Base-by-base conservation (phyloP, 2,113 vertebrate species). In the Zonotrichia leucophrys region DNA sequence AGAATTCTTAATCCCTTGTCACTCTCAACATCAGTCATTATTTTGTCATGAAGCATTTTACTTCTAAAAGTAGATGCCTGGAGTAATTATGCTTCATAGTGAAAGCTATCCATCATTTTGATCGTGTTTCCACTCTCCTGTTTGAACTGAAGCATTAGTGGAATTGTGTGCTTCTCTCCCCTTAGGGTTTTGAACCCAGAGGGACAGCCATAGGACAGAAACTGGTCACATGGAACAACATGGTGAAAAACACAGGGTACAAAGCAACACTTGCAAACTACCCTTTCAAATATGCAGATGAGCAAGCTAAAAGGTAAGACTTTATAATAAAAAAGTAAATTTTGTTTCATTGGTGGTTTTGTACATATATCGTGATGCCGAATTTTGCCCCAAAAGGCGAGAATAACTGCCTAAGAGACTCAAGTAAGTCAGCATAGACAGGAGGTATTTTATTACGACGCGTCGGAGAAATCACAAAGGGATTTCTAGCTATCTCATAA, bases 211-310 rank as follows among this genome's bases (percentile, higher is more conserved):
- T 99, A 96, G 99, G 99, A 75, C 99, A 99, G 97, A 98, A 99
- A n/a, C 92, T 99, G 96, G 99, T 99, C 92, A 99, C 99, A 0
- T 99, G 99, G 99, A 99, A 99, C 96, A 99, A 99, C 84, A 99
- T 99, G 99, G 98, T 99, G 98, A 99, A 99, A 98, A 99, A 99
- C 84, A 99, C 99, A 3, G 99, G 99, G 7, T 99, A 99, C 98
- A 99, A 99, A 98, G 99, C 99, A 59, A 99, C 99, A 1, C 97
- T 99, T 94, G 99, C 99, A 59, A 99, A 99, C 95, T 99, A 99
- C 73, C 99, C 99, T 72, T 99, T 99, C 97, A 99, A 99, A 97
- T 99, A 99, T 76, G 99, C 99, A 63, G 99, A 99, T 53, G 99
- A 99, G 85, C 99, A 99, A 97, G 99, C 99, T 87, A 99, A 99